Percentiles rank a stretch among this genome's conserved stretches.
Evolutionary conservation across 2,113 vertebrate species (phyloP).

Genomic region (Aspiorhynchus laticeps): DNA sequence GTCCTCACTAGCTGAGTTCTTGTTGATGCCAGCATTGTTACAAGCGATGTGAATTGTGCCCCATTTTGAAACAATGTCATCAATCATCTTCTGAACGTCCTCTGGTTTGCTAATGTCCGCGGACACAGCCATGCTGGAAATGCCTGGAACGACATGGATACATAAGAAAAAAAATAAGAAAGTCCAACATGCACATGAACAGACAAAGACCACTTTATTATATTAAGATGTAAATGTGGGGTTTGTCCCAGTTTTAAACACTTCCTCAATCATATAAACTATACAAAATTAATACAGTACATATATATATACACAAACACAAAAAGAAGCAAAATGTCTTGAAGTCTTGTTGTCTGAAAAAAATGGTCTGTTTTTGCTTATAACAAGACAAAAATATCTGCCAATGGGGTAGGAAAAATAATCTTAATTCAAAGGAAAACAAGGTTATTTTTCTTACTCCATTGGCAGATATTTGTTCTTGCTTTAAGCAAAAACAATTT

Average conservation of each 20-base stretch:
- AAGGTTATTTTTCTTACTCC: background rate
- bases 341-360: too few species aligned
- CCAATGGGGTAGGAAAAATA: too few species aligned
- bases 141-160: constrained; percentile 66
- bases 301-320: background rate
- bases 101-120: constrained; percentile 80
- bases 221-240: background rate
- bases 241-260: background rate
- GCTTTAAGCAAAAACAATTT: too few species aligned
- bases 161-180: background rate
- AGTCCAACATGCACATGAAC: background rate
- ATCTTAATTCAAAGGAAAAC: too few species aligned
- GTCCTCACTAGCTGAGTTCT: constrained; percentile 82
- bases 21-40: constrained; percentile 82
- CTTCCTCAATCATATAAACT: background rate
- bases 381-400: too few species aligned
- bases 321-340: too few species aligned
- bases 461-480: background rate
- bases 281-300: too few species aligned
- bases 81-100: constrained; percentile 75
- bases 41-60: constrained; percentile 75
- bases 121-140: constrained; percentile 72
- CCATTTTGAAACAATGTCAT: constrained; percentile 73
- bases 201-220: background rate
- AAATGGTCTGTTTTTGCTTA: too few species aligned